Evolutionary conservation across 2,888 invertebrate genomes (phyloP).

Genomic region (Phania funesta): DNA sequence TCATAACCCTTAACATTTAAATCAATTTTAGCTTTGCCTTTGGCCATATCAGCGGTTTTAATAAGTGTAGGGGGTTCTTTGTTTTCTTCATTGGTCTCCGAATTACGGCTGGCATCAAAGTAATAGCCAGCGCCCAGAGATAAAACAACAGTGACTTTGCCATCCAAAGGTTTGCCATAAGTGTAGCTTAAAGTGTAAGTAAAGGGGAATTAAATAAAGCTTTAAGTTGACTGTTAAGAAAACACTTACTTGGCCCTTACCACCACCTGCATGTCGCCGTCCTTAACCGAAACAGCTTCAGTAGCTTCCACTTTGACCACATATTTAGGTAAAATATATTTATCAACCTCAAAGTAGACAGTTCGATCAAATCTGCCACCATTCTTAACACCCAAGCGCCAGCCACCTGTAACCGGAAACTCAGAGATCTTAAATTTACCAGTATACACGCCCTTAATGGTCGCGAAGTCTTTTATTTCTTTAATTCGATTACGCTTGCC

Average conservation of each 20-base stretch:
- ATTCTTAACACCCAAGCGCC: constrained; percentile 83
- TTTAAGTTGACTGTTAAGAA: not conserved
- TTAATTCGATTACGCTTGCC: constrained; percentile 89
- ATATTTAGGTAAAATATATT: constrained; percentile 96
- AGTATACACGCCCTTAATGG: constrained; percentile 82
- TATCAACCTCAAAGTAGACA: constrained; percentile 85
- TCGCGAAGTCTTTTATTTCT: constrained; percentile 85
- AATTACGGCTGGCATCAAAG: too few relatives aligned
- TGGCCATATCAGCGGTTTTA: constrained; percentile 73
- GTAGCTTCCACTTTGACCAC: constrained; percentile 91
- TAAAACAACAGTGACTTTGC: constrained; percentile 87
- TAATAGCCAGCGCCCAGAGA: constrained; percentile 80
- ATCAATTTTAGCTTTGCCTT: constrained; percentile 76
- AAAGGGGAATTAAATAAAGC: not conserved
- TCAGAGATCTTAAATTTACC: constrained; percentile 89
- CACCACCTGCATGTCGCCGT: constrained; percentile 88
- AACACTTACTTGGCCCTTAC: constrained; percentile 81
- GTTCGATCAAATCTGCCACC: constrained; percentile 70
- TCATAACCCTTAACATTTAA: constrained; percentile 74
- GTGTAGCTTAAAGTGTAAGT: constrained; percentile 84
- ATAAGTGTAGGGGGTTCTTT: constrained; percentile 70
- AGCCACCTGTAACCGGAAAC: constrained; percentile 90
- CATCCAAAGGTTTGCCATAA: constrained; percentile 90
- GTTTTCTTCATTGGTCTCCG: constrained; percentile 45
- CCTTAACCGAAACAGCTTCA: constrained; percentile 90